Evolutionary conservation across 2,888 invertebrate genomes (phyloP).

Genomic region (Drosophila pullipes): DNA sequence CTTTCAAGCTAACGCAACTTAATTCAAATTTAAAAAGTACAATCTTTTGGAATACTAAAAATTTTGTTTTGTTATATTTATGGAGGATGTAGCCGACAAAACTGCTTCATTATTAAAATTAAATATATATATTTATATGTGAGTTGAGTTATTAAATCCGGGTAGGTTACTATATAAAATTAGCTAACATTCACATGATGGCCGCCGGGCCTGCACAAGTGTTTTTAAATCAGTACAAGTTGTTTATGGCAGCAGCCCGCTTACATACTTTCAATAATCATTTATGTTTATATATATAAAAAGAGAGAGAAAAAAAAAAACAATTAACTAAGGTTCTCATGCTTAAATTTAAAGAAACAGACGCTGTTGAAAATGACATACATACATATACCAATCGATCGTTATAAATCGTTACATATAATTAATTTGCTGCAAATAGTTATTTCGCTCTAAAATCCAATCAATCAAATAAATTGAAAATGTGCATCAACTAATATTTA

Average conservation of each 20-base stretch:
- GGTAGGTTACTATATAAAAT: slow-evolving; percentile 73
- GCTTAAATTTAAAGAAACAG: slow-evolving; percentile 76
- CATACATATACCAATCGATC: slow-evolving; percentile 64
- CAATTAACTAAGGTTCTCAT: slow-evolving; percentile 76
- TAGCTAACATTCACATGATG: slow-evolving; percentile 76
- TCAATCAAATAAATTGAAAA: slow-evolving; percentile 58
- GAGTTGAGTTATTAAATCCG: slow-evolving; percentile 33
- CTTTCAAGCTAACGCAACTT: slow-evolving; percentile 73
- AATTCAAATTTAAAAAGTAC: slow-evolving; percentile 59
- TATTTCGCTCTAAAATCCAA: slow-evolving; percentile 53
- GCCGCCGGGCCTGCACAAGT: slow-evolving; percentile 48
- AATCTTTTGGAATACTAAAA: slow-evolving; percentile 59
- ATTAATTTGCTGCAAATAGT: slow-evolving; percentile 58
- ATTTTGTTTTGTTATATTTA: slow-evolving; percentile 32
- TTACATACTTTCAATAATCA: slow-evolving; percentile 57
- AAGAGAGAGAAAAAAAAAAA: slow-evolving; percentile 53
- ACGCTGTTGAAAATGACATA: slow-evolving; percentile 66
- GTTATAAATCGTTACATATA: slow-evolving; percentile 61
- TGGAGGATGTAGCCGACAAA: slow-evolving; percentile 51
- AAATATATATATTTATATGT: slow-evolving; percentile 51
- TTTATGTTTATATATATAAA: slow-evolving; percentile 31
- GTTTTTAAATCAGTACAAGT: slow-evolving; percentile 57
- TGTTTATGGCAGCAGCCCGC: slow-evolving; percentile 52
- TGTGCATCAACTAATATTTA: slow-evolving; percentile 46
- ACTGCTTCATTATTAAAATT: slow-evolving; percentile 50